Evolutionary conservation across 2,113 vertebrate genomes (phyloP).

Genomic region (Phyllostomus discolor): DNA sequence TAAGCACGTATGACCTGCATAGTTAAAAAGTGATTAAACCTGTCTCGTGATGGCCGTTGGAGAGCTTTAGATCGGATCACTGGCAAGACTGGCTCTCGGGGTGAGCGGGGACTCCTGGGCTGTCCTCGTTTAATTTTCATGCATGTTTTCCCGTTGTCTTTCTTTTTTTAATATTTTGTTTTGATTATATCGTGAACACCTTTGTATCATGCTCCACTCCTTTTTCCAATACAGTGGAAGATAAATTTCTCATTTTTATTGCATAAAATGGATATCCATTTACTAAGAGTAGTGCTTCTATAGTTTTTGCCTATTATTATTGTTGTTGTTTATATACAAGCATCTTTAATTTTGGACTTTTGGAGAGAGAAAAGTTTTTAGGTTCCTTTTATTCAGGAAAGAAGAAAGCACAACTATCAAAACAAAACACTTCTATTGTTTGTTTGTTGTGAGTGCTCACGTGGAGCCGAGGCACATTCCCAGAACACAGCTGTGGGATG

Average conservation of each 20-base stretch:
- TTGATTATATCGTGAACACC: not conserved
- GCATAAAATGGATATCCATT: not conserved
- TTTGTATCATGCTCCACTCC: not conserved
- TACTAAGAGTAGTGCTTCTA: not conserved
- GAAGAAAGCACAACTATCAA: not conserved
- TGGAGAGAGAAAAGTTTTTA: not conserved
- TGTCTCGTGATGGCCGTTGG: not conserved
- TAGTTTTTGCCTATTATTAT: not conserved
- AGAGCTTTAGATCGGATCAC: not conserved
- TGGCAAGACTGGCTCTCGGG: not conserved
- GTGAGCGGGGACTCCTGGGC: not conserved
- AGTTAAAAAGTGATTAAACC: not conserved
- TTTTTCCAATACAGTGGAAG: not conserved
- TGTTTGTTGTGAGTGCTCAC: not conserved
- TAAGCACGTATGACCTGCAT: not conserved
- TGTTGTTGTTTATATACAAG: not conserved
- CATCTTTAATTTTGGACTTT: not conserved
- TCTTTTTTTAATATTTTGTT: not conserved
- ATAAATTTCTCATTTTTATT: not conserved
- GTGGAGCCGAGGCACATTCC: not conserved
- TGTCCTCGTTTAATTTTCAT: not conserved
- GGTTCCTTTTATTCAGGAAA: not conserved
- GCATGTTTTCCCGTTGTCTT: not conserved
- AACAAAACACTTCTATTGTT: not conserved
- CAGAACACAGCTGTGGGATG: not conserved